phyloP scores from a whole-genome alignment of 2,797 vertebrate genomes.

The Anolis apletophallus region DNA sequence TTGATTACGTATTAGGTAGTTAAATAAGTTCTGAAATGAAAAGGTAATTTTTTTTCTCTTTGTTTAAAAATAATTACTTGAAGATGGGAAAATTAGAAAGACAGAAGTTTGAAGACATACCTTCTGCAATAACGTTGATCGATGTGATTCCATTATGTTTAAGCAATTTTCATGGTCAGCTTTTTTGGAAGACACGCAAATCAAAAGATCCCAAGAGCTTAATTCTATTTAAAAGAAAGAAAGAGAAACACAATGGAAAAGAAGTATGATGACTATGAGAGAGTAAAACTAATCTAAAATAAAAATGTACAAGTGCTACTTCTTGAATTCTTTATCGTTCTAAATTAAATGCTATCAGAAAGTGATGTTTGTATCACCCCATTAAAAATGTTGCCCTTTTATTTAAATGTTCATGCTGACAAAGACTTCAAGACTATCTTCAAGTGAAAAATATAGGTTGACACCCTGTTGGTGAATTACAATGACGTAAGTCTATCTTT shows the following conservation, averaged over 20 bases:
- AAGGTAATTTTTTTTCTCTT: background rate
- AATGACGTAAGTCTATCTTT: no score
- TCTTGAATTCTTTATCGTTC: background rate
- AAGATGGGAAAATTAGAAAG: background rate
- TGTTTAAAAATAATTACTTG: background rate
- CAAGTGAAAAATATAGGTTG: background rate
- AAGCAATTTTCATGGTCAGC: constrained; percentile 81
- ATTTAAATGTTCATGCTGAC: background rate
- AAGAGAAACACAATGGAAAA: constrained; percentile 45
- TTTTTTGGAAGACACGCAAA: constrained; percentile 85
- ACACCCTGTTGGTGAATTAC: no score
- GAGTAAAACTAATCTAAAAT: background rate
- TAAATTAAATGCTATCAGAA: background rate
- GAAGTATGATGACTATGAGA: background rate
- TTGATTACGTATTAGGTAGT: background rate
- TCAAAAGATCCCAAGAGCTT: constrained; percentile 84
- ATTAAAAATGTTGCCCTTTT: no score
- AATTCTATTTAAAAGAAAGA: constrained; percentile 66
- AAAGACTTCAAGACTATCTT: background rate
- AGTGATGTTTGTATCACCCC: background rate
- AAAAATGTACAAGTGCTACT: constrained; percentile 6
- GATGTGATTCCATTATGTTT: constrained; percentile 78
- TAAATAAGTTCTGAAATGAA: background rate
- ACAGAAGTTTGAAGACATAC: constrained; percentile 71
- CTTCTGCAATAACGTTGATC: constrained; percentile 83